phyloP scores from a whole-genome alignment of 2,888 invertebrate genomes.

The Drosophila pseudotalamancana region DNA sequence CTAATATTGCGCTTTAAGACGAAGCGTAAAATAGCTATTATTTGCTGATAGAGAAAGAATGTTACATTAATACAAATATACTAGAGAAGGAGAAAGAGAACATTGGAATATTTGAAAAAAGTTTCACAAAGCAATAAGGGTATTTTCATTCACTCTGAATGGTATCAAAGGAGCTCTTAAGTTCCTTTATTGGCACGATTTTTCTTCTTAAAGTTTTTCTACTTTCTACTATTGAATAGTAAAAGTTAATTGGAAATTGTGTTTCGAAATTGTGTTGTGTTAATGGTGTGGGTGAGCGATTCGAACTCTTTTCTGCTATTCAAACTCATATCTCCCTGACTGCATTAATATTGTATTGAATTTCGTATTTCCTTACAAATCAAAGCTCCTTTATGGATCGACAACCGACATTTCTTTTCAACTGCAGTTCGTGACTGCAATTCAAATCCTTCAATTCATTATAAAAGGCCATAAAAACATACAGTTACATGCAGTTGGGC shows the following conservation, averaged over 20 bases:
- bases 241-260: no score
- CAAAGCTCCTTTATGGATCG: neutral
- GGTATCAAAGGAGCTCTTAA: no score
- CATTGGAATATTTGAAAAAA: neutral
- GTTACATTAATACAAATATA: no score
- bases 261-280: no score
- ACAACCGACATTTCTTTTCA: constrained; percentile 13
- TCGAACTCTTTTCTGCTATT: neutral
- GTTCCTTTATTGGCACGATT: no score
- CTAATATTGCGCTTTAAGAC: constrained; percentile 34
- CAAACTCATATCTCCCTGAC: neutral
- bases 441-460: constrained; percentile 56
- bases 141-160: no score
- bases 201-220: no score
- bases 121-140: neutral
- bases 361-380: neutral
- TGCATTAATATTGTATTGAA: neutral
- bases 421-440: constrained; percentile 18
- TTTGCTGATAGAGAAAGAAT: neutral
- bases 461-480: constrained; percentile 38
- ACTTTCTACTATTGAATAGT: no score
- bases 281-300: neutral
- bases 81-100: neutral
- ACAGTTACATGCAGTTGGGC: constrained; percentile 3
- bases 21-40: neutral